Evolutionary conservation across 2,888 invertebrate species (phyloP).

Genomic region (Rugalucina vietnamica): DNA sequence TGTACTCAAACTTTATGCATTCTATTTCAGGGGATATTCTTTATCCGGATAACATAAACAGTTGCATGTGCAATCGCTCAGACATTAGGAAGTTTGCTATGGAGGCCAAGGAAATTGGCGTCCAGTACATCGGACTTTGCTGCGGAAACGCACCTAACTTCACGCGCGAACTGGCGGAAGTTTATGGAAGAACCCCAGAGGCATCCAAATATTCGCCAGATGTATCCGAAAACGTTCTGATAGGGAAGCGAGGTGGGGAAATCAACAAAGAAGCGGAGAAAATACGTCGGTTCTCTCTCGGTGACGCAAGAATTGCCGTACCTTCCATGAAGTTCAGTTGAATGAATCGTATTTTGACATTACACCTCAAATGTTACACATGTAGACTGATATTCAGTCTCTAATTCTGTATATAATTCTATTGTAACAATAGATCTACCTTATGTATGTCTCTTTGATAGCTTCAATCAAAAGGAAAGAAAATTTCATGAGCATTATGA

Average conservation of each 20-base stretch:
- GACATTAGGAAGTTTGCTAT: constrained; percentile 74
- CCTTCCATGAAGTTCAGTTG: not conserved
- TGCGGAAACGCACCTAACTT: constrained; percentile 77
- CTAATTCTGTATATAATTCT: too few species aligned
- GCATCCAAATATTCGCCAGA: constrained; percentile 66
- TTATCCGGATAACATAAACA: constrained; percentile 69
- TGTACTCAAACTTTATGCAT: too few species aligned
- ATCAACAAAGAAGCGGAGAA: constrained; percentile 40
- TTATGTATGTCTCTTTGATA: too few species aligned
- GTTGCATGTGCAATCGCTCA: constrained; percentile 62
- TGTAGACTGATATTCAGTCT: too few species aligned
- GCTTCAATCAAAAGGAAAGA: too few species aligned
- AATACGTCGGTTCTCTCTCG: constrained; percentile 36
- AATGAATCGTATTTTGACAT: too few species aligned
- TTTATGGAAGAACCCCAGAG: constrained; percentile 72
- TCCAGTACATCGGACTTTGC: constrained; percentile 80
- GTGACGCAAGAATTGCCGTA: constrained; percentile 8
- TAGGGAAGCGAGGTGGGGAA: constrained; percentile 42
- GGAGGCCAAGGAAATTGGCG: constrained; percentile 71
- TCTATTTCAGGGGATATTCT: constrained; percentile 68
- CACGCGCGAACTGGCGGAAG: constrained; percentile 73
- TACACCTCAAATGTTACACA: too few species aligned
- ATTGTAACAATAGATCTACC: too few species aligned
- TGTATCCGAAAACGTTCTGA: constrained; percentile 43
- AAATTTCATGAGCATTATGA: too few species aligned